Percentiles rank a stretch among this genome's conserved stretches.
phyloP scores from a whole-genome alignment of 2,797 vertebrate species.

The Eurystomus glaucurus region DNA sequence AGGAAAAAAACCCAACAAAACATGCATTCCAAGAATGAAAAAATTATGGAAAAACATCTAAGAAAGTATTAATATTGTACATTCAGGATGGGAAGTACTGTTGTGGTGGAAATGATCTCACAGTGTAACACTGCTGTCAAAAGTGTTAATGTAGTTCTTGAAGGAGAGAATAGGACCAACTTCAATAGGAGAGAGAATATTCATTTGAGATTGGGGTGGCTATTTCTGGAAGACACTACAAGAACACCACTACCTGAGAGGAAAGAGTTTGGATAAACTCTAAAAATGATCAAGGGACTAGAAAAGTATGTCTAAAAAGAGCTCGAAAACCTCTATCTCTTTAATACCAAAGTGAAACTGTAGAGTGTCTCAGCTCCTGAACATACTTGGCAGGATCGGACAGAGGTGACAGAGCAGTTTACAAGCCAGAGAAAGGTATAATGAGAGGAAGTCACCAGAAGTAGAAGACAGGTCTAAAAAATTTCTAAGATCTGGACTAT shows the following conservation, averaged over 20 bases:
- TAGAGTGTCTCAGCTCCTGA: not conserved
- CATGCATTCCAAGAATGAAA: not conserved
- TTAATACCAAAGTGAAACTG: not conserved
- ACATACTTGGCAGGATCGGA: not conserved
- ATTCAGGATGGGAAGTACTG: not conserved
- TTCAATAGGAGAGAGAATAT: not conserved
- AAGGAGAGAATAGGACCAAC: not conserved
- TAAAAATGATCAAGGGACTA: not conserved
- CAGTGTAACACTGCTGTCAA: not conserved
- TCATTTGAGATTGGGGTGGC: not conserved
- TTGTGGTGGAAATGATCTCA: not conserved
- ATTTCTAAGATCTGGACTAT: not conserved
- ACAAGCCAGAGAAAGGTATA: not conserved
- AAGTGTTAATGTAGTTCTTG: not conserved
- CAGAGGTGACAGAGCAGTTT: not conserved
- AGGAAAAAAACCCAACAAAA: not conserved
- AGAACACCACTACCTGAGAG: not conserved
- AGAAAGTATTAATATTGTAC: not conserved
- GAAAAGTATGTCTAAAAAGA: not conserved
- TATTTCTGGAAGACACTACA: not conserved
- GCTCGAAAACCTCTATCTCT: not conserved
- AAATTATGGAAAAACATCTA: accelerated
- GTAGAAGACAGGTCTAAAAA: not conserved
- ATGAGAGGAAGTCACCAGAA: not conserved
- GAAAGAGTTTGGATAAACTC: not conserved